These are phyloP conservation scores for Drosophila obscura DNA, from an alignment of 1,140 invertebrate species.

Conservation along the genomic window DNA sequence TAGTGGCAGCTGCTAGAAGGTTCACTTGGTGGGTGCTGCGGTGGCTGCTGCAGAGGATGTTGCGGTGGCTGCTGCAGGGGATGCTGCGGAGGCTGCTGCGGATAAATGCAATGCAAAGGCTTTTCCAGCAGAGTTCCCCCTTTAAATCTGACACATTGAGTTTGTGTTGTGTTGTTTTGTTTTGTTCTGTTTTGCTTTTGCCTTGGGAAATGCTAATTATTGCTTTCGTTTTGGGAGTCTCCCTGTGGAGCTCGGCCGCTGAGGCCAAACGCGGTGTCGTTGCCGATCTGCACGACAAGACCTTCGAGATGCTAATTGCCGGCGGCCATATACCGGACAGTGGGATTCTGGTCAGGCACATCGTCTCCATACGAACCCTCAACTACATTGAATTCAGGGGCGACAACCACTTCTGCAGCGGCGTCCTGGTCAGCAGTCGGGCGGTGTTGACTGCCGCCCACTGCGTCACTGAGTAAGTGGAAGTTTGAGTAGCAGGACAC, in stretches of 20 bases:
- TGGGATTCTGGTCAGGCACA: slow-evolving; percentile 15
- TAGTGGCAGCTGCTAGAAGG: slow-evolving; percentile 42
- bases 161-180: no score
- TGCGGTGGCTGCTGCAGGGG: no score
- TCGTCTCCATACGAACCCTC: slow-evolving; percentile 58
- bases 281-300: slow-evolving; percentile 31
- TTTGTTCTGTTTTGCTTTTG: no score
- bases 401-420: slow-evolving; percentile 65
- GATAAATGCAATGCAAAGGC: slow-evolving; percentile 3
- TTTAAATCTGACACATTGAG: no score
- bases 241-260: neutral
- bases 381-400: slow-evolving; percentile 30
- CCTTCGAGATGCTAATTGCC: slow-evolving; percentile 57
- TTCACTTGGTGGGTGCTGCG: no score
- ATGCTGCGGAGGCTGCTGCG: no score
- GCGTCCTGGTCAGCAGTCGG: slow-evolving; percentile 54
- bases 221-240: neutral
- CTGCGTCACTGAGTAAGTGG: slow-evolving; percentile 61
- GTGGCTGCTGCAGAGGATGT: no score
- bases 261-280: slow-evolving; percentile 29
- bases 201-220: slow-evolving; percentile 2
- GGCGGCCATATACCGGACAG: slow-evolving; percentile 32
- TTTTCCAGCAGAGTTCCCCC: no score
- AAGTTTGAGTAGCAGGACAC: neutral
- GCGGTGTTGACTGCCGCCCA: slow-evolving; percentile 60